Conservation (phyloP, 2,797 vertebrate genomes). For the Eospalax fontanierii region DNA sequence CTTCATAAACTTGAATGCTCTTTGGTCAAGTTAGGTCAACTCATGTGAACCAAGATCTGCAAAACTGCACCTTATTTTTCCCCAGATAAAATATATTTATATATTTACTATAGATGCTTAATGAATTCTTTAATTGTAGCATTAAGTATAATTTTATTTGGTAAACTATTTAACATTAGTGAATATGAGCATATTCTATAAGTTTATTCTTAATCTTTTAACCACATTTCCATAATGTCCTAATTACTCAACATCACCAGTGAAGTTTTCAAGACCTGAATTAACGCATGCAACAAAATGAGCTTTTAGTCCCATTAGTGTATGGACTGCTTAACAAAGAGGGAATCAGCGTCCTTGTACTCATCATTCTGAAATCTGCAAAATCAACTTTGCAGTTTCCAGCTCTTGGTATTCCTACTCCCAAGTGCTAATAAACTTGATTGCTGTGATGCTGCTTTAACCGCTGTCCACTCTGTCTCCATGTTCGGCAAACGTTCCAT, state of each 20-base stretch:
- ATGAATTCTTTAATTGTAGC: neutral
- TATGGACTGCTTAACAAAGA: neutral
- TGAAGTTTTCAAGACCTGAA: neutral
- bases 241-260: neutral
- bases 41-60: neutral
- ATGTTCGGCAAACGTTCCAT: neutral
- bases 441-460: neutral
- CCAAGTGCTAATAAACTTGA: neutral
- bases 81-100: slow-evolving; percentile 2
- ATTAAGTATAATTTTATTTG: slow-evolving; percentile 19
- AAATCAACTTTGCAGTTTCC: slow-evolving; percentile 18
- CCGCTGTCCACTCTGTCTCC: neutral
- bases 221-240: neutral
- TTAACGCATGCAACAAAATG: neutral
- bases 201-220: neutral
- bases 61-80: neutral
- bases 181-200: neutral
- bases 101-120: neutral
- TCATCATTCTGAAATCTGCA: neutral
- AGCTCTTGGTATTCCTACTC: slow-evolving; percentile 2
- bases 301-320: neutral
- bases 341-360: neutral
- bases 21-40: neutral
- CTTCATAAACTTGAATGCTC: neutral
- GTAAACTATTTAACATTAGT: neutral